These are phyloP conservation scores for Pedionomus torquatus DNA, from an alignment of 2,113 vertebrate genomes.

Conservation along the genomic window DNA sequence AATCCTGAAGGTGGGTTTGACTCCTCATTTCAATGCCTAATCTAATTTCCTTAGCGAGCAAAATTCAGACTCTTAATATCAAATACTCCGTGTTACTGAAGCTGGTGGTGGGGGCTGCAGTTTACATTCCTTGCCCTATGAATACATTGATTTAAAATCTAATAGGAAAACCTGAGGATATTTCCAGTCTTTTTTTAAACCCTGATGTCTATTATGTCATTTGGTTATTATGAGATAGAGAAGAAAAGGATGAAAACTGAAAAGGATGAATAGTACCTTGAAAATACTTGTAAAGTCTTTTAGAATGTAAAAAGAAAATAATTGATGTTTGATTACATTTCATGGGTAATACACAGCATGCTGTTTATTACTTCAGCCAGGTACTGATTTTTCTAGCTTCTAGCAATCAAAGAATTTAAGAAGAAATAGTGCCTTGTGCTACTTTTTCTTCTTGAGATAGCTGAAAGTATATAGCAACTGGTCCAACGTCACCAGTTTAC, in stretches of 20 bases:
- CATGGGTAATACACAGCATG: background rate
- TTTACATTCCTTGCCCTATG: background rate
- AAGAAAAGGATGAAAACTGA: background rate
- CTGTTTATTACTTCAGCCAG: background rate
- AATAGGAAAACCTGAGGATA: background rate
- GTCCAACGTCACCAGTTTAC: background rate
- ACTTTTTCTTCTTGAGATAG: background rate
- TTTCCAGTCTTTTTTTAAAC: background rate
- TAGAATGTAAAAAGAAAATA: background rate
- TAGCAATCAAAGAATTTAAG: background rate
- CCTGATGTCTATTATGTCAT: background rate
- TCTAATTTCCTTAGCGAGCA: background rate
- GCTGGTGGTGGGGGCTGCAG: background rate
- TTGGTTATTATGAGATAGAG: background rate
- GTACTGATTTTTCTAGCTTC: background rate
- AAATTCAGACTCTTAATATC: background rate
- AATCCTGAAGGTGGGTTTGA: background rate
- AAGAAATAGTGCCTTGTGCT: background rate
- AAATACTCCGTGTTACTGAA: background rate
- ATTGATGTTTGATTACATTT: constrained; percentile 5
- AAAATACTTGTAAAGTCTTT: background rate
- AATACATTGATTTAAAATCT: background rate
- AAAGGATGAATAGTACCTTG: background rate
- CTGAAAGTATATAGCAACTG: background rate
- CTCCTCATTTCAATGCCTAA: background rate